Evolutionary conservation across 23 tunicate genomes (phyloP).

Genomic region (Halocynthia aurantium): DNA sequence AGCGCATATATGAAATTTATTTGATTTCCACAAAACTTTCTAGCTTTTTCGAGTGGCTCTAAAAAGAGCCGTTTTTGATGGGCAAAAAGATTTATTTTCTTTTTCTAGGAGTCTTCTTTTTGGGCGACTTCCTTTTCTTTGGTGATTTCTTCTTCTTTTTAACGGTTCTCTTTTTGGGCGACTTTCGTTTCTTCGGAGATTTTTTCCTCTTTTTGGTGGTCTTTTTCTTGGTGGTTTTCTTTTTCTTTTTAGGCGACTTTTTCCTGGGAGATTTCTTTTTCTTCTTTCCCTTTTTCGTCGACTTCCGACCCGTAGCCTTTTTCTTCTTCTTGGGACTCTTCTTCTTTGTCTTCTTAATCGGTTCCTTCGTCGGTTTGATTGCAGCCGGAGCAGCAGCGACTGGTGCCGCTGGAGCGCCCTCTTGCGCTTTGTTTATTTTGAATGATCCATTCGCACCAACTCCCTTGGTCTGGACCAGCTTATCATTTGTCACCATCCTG

Average conservation of each 20-base stretch:
- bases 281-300: not conserved
- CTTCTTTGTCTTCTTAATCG: not conserved
- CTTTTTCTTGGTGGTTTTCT: constrained; percentile 8
- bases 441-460: constrained; percentile 26
- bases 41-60: constrained; percentile 11
- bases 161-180: constrained; percentile 14
- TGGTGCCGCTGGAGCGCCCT: constrained; percentile 5
- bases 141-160: constrained; percentile 9
- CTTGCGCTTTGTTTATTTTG: constrained; percentile 32
- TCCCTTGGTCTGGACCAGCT: constrained; percentile 9
- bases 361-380: not conserved
- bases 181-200: constrained; percentile 1
- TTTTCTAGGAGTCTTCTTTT: constrained; percentile 11
- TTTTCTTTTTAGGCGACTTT: constrained; percentile 13
- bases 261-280: not conserved
- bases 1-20: no score
- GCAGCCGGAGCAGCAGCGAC: constrained; percentile 7
- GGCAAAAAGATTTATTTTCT: not conserved
- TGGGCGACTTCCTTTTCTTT: not conserved
- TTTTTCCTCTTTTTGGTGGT: not conserved
- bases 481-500: constrained; percentile 13
- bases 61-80: constrained; percentile 29
- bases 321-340: constrained; percentile 11
- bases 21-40: no score
- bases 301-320: not conserved